phyloP scores from a whole-genome alignment of 2,797 vertebrate genomes.

The Sphenodon punctatus region DNA sequence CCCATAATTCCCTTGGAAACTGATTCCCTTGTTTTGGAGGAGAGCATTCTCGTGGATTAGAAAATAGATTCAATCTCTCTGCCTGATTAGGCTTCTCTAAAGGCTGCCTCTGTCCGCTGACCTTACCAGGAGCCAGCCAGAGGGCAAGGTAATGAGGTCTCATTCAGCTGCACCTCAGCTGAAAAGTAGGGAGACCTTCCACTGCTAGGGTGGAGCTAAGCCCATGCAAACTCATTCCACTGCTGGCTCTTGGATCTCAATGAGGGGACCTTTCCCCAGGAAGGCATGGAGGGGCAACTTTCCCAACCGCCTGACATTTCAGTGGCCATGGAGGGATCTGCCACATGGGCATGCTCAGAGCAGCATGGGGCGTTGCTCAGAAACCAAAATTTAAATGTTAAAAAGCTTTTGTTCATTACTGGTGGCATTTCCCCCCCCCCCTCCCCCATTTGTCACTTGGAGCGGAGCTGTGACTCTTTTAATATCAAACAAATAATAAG shows the following conservation, averaged over 20 bases:
- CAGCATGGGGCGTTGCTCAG: slow-evolving; percentile 35
- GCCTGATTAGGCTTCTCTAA: not conserved
- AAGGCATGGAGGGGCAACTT: not conserved
- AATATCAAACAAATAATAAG: slow-evolving; percentile 88
- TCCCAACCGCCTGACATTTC: not conserved
- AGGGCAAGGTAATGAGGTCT: not conserved
- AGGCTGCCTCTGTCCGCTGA: not conserved
- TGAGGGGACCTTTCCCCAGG: not conserved
- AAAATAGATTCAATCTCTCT: not conserved
- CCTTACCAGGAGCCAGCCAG: not conserved
- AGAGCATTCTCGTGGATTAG: fast-evolving
- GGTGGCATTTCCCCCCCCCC: slow-evolving; percentile 70
- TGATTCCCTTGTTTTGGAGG: fast-evolving
- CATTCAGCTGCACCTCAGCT: too few species aligned
- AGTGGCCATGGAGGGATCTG: not conserved
- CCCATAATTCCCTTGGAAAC: not conserved
- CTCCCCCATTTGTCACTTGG: slow-evolving; percentile 79
- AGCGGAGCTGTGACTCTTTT: slow-evolving; percentile 83
- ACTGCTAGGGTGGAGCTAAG: not conserved
- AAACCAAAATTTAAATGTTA: slow-evolving; percentile 82
- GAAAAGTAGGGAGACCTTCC: not conserved
- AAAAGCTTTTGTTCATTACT: slow-evolving; percentile 82
- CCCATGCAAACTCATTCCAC: not conserved
- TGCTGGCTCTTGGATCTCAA: not conserved
- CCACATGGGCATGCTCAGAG: slow-evolving; percentile 14